Evolutionary conservation across 2,113 vertebrate species (phyloP), one percentile per base, ranked within the genome.

Genomic region (Oplegnathus fasciatus): DNA sequence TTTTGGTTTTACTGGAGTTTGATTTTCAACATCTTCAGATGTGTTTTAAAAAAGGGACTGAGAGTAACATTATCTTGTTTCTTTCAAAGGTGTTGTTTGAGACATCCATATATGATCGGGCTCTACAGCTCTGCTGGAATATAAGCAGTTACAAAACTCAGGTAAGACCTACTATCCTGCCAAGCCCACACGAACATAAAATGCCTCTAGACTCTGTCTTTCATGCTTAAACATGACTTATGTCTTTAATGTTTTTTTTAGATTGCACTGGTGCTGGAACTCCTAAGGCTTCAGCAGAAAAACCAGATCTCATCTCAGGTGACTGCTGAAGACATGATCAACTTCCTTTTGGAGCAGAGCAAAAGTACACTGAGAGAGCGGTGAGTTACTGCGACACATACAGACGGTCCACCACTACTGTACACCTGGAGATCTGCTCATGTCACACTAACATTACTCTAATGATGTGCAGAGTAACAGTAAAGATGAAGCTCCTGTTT

Each of bases 61-160:
- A 6, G 34, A 57, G 1, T 4, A 1, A 67, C 17, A 34, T 54
- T 32, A 50, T 77, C n/a, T 78, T 20, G 24, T 68, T 71, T 60
- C 2, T 18, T 65, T 55, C 26, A 32, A n/a, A 60, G 50, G 9
- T 62, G 28, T 22, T 65, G 40, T 62, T 85, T 57, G 22, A 76
- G 5, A 30, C 32, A 50, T 8, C 17, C 14, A 65, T 54, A 9
- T 64, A 22, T 32, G 6, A 75, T 40, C 5, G 3, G n/a, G 26
- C 64, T 57, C 32, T 78, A 54, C 28, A 65, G 78, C 15, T 64
- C 17, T 57, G 61, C 65, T 68, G n/a, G 76, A 9, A 50, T 26
- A 37, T 55, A 34, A 18, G 11, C 24, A 44, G 42, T 28, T 60
- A 62, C 30, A 72, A 60, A 28, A 20, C 34, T 28, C 50, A 75